Base-by-base conservation (phyloP, 2,113 vertebrate species). In the Sinosuthora webbiana region DNA sequence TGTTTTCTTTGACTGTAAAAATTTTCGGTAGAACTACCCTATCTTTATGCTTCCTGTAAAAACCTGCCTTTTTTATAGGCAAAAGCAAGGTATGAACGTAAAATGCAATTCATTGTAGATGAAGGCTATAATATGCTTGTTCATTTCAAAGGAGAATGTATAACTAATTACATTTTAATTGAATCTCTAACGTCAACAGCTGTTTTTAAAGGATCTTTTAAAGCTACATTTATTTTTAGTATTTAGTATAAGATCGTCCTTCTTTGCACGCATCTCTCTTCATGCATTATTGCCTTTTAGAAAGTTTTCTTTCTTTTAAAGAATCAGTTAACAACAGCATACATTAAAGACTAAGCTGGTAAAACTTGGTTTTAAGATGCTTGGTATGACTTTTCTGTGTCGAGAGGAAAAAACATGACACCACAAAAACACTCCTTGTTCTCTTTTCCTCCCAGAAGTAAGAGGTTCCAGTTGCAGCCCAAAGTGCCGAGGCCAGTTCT, bases 81-180 rank as follows among this genome's bases (percentile, higher is more conserved):
- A 83, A 87, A 97, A 88, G 65, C 47, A 93, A 94, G 78, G 80
- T 69, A 91, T n/a, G 87, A 91, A 74, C 6, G 24, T 88, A 89
- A 95, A 96, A 93, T 55, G 80, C 67, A 97, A 86, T 87, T 93
- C 60, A 84, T 64, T 88, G 69, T 55, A 78, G 90, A 83, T 78
- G 92, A 87, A 95, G 75, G 45, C 87, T 76, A 67, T 89, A 90
- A 69, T 79, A 85, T 42, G 74, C 90, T 92, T 76, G 77, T 91
- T 96, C 94, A 57, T 95, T 97, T 95, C 92, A 84, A 90, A 94
- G 90, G 79, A 88, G 69, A 78, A 83, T 62, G 79, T 93, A 93
- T 90, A 97, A 95, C 97, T 97, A 97, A 97, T 97, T 97, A 97
- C 13, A 9, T 94, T 96, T 95, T 95, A 90, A 97, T 94, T 96